These are phyloP conservation scores for Alectoris magna DNA, from an alignment of 2,797 vertebrate species.

Conservation along the genomic window DNA sequence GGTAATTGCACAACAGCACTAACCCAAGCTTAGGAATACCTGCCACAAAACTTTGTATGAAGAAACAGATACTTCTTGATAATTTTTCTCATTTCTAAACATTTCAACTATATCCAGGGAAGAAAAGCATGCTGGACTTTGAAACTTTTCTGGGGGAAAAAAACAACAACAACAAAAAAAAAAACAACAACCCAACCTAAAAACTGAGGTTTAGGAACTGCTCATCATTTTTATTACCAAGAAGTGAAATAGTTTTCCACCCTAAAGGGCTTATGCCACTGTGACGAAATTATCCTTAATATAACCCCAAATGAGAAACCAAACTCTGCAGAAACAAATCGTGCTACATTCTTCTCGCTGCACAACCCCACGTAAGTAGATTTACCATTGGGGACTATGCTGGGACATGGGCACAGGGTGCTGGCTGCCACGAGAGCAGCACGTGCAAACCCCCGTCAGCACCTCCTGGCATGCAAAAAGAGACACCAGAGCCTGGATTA, in stretches of 20 bases:
- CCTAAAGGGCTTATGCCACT: not conserved
- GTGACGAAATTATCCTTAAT: not conserved
- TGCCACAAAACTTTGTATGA: not conserved
- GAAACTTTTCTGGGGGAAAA: not conserved
- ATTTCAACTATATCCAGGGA: not conserved
- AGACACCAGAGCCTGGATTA: not conserved
- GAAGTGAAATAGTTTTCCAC: not conserved
- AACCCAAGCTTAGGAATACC: not conserved
- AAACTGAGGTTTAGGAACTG: not conserved
- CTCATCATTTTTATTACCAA: not conserved
- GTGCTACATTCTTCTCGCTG: not conserved
- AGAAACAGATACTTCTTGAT: not conserved
- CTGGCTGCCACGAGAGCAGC: not conserved
- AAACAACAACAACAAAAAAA: not conserved
- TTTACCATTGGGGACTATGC: rapidly evolving
- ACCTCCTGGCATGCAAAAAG: rapidly evolving
- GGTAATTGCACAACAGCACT: not conserved
- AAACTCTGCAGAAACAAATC: not conserved
- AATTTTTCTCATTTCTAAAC: not conserved
- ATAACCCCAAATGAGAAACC: not conserved
- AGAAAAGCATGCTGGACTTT: not conserved
- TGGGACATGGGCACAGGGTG: rapidly evolving
- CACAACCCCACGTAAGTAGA: not conserved
- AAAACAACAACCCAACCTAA: not conserved
- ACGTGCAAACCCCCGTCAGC: too few relatives aligned